Evolutionary conservation across 2,113 vertebrate species (phyloP), one percentile per base, ranked within the genome.

Genomic region (Mesoclemmys tuberculata): DNA sequence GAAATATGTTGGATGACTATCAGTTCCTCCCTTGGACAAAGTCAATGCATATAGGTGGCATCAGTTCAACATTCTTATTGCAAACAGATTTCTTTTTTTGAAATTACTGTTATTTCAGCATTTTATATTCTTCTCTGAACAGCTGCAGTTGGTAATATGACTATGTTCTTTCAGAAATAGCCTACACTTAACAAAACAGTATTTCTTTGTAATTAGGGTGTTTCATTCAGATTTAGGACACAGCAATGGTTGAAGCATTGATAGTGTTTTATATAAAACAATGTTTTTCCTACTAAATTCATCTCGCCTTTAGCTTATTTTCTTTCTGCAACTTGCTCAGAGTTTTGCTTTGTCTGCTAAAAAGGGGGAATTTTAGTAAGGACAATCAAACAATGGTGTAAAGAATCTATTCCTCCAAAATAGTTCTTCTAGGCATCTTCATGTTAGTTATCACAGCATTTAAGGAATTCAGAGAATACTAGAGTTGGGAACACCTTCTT

Each of bases 141-240:
- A 96, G 44, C 87, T 97, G 79, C 71, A 93, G 82, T 91, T 93
- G 89, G 75, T 91, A 90, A 90, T 92, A 94, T 90, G 82, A 95
- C 71, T 96, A 58, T 90, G 79, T 90, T 95, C 95, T 94, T 94
- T 96, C 91, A 94, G 74, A 88, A 94, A 91, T 94, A 96, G 91
- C 52, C 95, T 92, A 89, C 87, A 94, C 71, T 97, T 97, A 96
- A 93, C 38, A 95, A 96, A 97, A 92, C 71, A 94, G 3, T 55
- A 54, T 55, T 93, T 92, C 80, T 87, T 93, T 92, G 54, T 97
- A 97, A 97, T 97, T 96, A 97, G 44, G 18, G 71, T n/a, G 80
- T 91, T 95, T 90, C 82, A 82, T 84, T 91, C 79, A 77, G 94
- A 75, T 95, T 97, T 84, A 64, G 78, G 85, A 80, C 78, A 96